Conservation (phyloP, 2,113 vertebrate species). For the Pachypanchax playfairii region DNA sequence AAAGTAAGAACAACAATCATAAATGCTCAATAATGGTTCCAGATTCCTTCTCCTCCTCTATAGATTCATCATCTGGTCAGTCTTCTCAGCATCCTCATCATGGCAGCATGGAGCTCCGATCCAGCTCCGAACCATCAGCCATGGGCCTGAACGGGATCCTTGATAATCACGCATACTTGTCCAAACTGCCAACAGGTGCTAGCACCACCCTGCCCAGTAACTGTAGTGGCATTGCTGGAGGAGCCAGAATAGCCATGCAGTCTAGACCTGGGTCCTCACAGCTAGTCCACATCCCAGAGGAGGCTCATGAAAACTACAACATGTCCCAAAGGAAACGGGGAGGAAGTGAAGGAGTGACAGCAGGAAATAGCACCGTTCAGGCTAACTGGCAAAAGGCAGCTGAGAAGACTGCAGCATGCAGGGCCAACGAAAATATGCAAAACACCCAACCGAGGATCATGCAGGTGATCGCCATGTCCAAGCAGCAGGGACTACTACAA, state of each 20-base stretch:
- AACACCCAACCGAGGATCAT: constrained; percentile 89
- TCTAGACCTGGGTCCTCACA: constrained; percentile 94
- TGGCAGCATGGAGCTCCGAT: constrained; percentile 89
- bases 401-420: constrained; percentile 86
- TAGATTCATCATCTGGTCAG: constrained; percentile 84
- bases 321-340: constrained; percentile 82
- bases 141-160: constrained; percentile 87
- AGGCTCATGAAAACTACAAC: constrained; percentile 88
- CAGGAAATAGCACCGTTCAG: constrained; percentile 66
- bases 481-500: constrained; percentile 95
- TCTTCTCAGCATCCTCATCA: constrained; percentile 81
- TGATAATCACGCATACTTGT: constrained; percentile 60
- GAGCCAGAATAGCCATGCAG: constrained; percentile 89
- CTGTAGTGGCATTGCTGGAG: constrained; percentile 88
- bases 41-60: constrained; percentile 61
- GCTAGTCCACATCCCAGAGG: constrained; percentile 96
- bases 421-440: constrained; percentile 78
- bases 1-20: constrained; percentile 90
- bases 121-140: constrained; percentile 86
- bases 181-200: constrained; percentile 88
- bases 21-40: constrained; percentile 84
- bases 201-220: constrained; percentile 85
- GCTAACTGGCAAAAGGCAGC: constrained; percentile 93
- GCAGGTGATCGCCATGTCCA: constrained; percentile 98
- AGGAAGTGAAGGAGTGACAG: constrained; percentile 20